Evolutionary conservation across 2,113 vertebrate genomes (phyloP).

Genomic region (Oryzias celebensis): DNA sequence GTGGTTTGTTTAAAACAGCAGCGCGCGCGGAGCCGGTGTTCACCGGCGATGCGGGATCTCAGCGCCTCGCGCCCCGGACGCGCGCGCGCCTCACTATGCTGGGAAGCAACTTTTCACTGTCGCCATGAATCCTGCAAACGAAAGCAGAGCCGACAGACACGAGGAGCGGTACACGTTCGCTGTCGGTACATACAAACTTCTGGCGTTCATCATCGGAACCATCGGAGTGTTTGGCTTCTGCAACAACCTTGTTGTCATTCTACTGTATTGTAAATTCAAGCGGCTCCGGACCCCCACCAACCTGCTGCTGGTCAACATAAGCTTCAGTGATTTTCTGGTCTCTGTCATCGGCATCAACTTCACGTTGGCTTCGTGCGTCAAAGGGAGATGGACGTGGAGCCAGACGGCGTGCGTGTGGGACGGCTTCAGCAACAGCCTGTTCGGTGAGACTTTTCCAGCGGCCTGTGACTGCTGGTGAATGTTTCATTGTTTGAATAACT

Average conservation of each 20-base stretch:
- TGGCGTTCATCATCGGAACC: slow-evolving; percentile 83
- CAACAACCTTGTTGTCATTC: slow-evolving; percentile 83
- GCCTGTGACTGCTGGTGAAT: too few species aligned
- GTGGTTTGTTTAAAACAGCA: slow-evolving; percentile 48
- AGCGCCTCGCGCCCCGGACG: neutral
- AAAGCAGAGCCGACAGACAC: slow-evolving; percentile 53
- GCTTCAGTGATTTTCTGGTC: slow-evolving; percentile 85
- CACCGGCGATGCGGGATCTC: neutral
- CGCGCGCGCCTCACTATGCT: slow-evolving; percentile 56
- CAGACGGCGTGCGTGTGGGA: slow-evolving; percentile 85
- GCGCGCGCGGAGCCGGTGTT: slow-evolving; percentile 13
- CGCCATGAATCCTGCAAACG: slow-evolving; percentile 75
- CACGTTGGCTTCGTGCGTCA: slow-evolving; percentile 85
- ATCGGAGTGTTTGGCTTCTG: slow-evolving; percentile 84
- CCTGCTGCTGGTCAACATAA: slow-evolving; percentile 84
- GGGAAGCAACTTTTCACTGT: slow-evolving; percentile 22
- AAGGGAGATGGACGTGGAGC: slow-evolving; percentile 85
- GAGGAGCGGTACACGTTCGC: slow-evolving; percentile 73
- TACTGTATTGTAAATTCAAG: slow-evolving; percentile 85
- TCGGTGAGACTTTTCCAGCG: slow-evolving; percentile 77
- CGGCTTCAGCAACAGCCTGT: slow-evolving; percentile 90
- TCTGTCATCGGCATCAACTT: slow-evolving; percentile 83
- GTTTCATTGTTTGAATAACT: too few species aligned
- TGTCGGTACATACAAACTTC: slow-evolving; percentile 82
- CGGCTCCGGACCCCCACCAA: slow-evolving; percentile 85